Percentiles rank a stretch among this genome's conserved stretches.
These are phyloP conservation scores for Aviceda subcristata DNA, from an alignment of 2,113 vertebrate genomes.

Conservation along the genomic window DNA sequence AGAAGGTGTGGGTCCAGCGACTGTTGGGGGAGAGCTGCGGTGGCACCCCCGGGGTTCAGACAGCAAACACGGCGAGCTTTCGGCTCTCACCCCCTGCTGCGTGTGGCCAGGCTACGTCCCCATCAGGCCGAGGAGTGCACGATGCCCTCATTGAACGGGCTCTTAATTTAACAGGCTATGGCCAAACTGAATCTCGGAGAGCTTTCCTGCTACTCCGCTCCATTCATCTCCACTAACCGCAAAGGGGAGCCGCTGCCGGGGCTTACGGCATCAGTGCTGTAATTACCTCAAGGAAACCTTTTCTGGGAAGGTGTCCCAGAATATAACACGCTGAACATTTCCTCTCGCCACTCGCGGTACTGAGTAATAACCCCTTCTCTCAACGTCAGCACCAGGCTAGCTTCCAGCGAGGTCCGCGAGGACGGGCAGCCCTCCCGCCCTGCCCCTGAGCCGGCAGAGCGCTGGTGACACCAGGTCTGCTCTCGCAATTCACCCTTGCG, in stretches of 20 bases:
- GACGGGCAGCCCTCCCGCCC: neutral
- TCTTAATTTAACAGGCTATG: neutral
- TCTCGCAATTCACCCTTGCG: neutral
- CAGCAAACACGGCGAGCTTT: neutral
- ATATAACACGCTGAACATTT: neutral
- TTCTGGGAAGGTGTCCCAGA: slow-evolving; percentile 37
- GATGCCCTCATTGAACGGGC: neutral
- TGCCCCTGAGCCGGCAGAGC: fast-evolving
- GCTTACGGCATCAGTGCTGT: neutral
- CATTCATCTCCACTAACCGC: neutral
- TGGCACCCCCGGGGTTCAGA: neutral
- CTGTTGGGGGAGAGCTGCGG: neutral
- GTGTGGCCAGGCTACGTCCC: neutral
- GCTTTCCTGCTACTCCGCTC: neutral
- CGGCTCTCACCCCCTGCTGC: neutral
- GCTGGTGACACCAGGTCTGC: neutral
- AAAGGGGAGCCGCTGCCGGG: neutral
- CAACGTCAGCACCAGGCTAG: neutral
- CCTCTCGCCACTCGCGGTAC: neutral
- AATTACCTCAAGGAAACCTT: neutral
- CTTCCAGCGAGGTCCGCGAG: neutral
- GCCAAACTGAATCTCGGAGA: neutral
- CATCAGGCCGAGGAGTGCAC: neutral
- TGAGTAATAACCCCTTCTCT: neutral
- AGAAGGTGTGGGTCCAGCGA: neutral